Evolutionary conservation across 2,113 vertebrate genomes (phyloP), one percentile per base, ranked within the genome.

Genomic region (Cyphomyrus plagiostoma): DNA sequence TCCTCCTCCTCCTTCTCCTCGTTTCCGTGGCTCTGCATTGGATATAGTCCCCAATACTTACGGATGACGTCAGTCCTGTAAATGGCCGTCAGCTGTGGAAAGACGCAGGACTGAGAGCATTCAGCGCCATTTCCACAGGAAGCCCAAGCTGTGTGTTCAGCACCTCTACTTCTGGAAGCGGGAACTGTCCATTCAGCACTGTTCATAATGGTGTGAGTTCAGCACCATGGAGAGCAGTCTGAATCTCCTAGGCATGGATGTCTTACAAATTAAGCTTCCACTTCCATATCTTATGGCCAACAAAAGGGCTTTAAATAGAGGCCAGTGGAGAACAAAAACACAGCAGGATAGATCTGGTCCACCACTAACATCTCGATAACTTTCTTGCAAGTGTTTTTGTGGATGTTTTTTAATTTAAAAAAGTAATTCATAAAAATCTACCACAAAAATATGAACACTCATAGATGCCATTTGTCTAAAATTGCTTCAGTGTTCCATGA

Each of bases 181-280:
- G 30, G 77, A 82, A 45, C 77, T 82, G 77, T 82, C 77, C 77
- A 82, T 82, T 82, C 42, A 84, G 82, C 82, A 84, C 45, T 48
- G 23, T 48, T 21, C 19, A 45, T n/a, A 46, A 39, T n/a, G 45
- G 45, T 84, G 82, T 2, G 10, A 7, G 8, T 23, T 48, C 45
- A 84, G 82, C 42, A 48, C 42, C 82, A 84, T 6, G 42, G 82
- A 84, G 8, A 84, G 82, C 39, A 42, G 82, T n/a, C 23, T 23
- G 82, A 23, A 23, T 80, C 35, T 5, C 74, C 74, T 19, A 80
- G 35, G 74, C 74, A 80, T 80, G 74, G 35, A 80, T 42, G 17
- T 39, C 74, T 80, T 80, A 80, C 74, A 80, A 80, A 42, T 80
- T 35, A 80, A 42, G 15, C 15, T 42, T 42, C 74, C 35, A 80